phyloP scores from a whole-genome alignment of 1,140 invertebrate species.

The Drosophila sproati region DNA sequence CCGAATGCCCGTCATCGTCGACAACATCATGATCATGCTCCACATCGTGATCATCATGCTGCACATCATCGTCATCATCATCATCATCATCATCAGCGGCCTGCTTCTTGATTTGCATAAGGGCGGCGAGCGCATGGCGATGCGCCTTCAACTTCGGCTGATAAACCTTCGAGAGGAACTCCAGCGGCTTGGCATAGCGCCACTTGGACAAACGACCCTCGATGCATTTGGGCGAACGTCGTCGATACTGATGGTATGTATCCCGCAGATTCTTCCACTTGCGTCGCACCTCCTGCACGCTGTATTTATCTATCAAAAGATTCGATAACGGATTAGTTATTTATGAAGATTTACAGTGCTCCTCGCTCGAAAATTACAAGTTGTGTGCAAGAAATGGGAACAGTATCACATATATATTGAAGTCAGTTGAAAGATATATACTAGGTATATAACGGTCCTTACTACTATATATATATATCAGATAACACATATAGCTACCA shows the following conservation, averaged over 20 bases:
- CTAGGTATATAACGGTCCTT: too few relatives aligned
- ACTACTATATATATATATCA: too few relatives aligned
- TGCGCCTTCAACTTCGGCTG: conserved; percentile 80
- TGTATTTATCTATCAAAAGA: conserved; percentile 67
- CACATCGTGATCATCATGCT: conserved; percentile 41
- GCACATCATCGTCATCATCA: conserved; percentile 4
- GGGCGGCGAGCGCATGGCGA: conserved; percentile 44
- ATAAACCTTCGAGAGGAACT: conserved; percentile 77
- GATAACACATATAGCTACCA: too few relatives aligned
- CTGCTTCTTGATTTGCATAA: conserved; percentile 43
- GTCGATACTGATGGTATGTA: conserved; percentile 80
- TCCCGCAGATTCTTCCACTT: conserved; percentile 83
- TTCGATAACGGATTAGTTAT: background rate
- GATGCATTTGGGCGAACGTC: conserved; percentile 77
- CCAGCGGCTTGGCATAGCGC: conserved; percentile 79
- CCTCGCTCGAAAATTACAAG: too few relatives aligned
- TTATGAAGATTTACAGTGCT: background rate
- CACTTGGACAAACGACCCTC: conserved; percentile 78
- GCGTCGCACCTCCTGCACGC: conserved; percentile 77
- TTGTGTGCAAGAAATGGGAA: too few relatives aligned
- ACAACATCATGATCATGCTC: conserved; percentile 42
- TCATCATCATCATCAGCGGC: conserved; percentile 35
- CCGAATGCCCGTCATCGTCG: conserved; percentile 66
- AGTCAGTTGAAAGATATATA: too few relatives aligned
- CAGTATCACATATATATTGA: too few relatives aligned